Percentiles rank a stretch among this genome's conserved stretches.
Evolutionary conservation across 30 jellyfish, hydroid and myxozoan species (phyloP).

Genomic region (Aurelia aurita): DNA sequence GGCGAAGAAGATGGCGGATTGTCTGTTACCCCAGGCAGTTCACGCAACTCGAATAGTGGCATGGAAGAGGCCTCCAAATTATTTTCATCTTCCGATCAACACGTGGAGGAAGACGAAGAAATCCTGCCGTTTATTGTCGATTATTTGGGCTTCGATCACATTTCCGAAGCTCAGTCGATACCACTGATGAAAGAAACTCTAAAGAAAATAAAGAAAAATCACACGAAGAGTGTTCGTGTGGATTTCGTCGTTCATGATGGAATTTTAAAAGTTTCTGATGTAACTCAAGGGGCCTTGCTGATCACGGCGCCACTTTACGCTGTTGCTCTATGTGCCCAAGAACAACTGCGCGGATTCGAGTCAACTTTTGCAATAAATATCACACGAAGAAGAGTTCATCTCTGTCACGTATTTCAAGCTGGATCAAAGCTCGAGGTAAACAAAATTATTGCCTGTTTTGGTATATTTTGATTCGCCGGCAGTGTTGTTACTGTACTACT

Average conservation of each 20-base stretch:
- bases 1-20: conserved; percentile 44
- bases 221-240: conserved; percentile 86
- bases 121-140: conserved; percentile 93
- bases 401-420: conserved; percentile 99
- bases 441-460: background rate
- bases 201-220: conserved; percentile 92
- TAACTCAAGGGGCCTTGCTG: conserved; percentile 94
- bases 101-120: conserved; percentile 83
- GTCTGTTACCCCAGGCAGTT: conserved; percentile 16
- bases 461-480: too few relatives aligned
- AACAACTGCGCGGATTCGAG: conserved; percentile 95
- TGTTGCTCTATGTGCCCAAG: conserved; percentile 96
- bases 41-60: conserved; percentile 29
- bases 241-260: conserved; percentile 94
- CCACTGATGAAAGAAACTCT: conserved; percentile 95
- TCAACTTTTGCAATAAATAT: conserved; percentile 95
- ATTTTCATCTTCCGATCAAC: conserved; percentile 52
- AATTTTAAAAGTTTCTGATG: conserved; percentile 83
- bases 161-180: conserved; percentile 97
- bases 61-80: conserved; percentile 71
- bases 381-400: conserved; percentile 91
- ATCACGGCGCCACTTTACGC: conserved; percentile 99
- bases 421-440: conserved; percentile 95
- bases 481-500: background rate
- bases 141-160: conserved; percentile 95